A percentile compares a stretch with the other conserved stretches of the same genome.
Conservation (phyloP, 1,140 invertebrate genomes). For the Mizuhopecten yessoensis region DNA sequence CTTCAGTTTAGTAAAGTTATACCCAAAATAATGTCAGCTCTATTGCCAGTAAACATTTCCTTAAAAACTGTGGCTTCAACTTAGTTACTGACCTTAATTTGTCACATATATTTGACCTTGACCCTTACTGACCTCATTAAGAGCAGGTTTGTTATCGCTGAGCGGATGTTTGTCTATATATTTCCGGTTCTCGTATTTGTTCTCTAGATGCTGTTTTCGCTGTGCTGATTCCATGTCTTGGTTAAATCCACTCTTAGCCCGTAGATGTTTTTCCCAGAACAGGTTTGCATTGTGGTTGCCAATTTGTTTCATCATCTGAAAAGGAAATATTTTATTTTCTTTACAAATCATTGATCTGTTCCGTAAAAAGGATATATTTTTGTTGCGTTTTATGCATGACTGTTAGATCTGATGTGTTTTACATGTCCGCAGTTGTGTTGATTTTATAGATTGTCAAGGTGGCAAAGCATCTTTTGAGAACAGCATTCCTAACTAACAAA, state of each 20-base stretch:
- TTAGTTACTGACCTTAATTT: too few species aligned
- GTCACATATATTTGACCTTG: too few species aligned
- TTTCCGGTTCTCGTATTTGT: slow-evolving; percentile 72
- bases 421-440: too few species aligned
- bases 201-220: slow-evolving; percentile 69
- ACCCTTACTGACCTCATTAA: slow-evolving; percentile 70
- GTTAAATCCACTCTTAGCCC: slow-evolving; percentile 59
- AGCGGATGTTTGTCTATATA: slow-evolving; percentile 68
- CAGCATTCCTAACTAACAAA: too few species aligned
- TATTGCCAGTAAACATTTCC: too few species aligned
- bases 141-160: slow-evolving; percentile 52
- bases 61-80: too few species aligned
- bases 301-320: slow-evolving; percentile 76
- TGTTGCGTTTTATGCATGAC: too few species aligned
- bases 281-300: slow-evolving; percentile 78
- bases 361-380: not conserved
- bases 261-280: slow-evolving; percentile 76
- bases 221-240: slow-evolving; percentile 60
- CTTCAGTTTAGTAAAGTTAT: too few species aligned
- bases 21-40: too few species aligned
- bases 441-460: too few species aligned
- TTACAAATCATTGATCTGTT: not conserved
- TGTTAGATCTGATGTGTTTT: too few species aligned
- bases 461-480: too few species aligned
- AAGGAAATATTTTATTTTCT: not conserved